phyloP scores from a whole-genome alignment of 2,797 vertebrate genomes.

The Hoplostethus mediterraneus region DNA sequence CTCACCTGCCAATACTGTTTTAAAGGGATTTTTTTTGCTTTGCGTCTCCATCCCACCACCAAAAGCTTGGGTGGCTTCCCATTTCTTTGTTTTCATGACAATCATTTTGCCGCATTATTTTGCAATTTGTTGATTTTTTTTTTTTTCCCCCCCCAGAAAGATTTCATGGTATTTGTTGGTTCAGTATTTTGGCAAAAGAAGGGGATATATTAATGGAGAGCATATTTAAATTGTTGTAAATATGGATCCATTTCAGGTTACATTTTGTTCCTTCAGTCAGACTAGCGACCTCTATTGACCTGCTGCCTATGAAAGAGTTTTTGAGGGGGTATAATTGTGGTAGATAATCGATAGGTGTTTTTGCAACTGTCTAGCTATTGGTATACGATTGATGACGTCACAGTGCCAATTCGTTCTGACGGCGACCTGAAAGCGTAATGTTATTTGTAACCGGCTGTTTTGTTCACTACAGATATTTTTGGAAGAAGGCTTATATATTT shows the following conservation, averaged over 20 bases:
- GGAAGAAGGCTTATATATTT: conserved; percentile 26
- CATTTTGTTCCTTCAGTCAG: not conserved
- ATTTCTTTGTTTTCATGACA: too few species aligned
- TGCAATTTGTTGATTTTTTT: too few species aligned
- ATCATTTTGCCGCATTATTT: too few species aligned
- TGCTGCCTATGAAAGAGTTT: not conserved
- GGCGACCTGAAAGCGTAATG: conserved; percentile 1
- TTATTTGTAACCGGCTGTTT: not conserved
- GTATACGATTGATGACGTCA: not conserved
- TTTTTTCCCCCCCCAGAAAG: too few species aligned
- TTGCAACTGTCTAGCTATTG: not conserved
- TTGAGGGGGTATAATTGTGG: not conserved
- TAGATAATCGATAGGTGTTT: not conserved
- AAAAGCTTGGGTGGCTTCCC: too few species aligned
- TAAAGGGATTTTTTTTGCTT: conserved; percentile 3
- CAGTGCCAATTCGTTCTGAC: not conserved
- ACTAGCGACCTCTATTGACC: not conserved
- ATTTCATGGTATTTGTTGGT: too few species aligned
- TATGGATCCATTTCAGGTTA: conserved; percentile 4
- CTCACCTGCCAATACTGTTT: not conserved
- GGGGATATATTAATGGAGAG: not conserved
- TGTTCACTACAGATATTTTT: conserved; percentile 40
- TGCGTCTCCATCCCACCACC: too few species aligned
- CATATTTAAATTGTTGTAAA: not conserved
- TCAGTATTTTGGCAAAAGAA: too few species aligned